A percentile compares a stretch with the other conserved stretches of the same genome.
Evolutionary conservation across 2,113 vertebrate genomes (phyloP).

Genomic region (Paramormyrops kingsleyae): DNA sequence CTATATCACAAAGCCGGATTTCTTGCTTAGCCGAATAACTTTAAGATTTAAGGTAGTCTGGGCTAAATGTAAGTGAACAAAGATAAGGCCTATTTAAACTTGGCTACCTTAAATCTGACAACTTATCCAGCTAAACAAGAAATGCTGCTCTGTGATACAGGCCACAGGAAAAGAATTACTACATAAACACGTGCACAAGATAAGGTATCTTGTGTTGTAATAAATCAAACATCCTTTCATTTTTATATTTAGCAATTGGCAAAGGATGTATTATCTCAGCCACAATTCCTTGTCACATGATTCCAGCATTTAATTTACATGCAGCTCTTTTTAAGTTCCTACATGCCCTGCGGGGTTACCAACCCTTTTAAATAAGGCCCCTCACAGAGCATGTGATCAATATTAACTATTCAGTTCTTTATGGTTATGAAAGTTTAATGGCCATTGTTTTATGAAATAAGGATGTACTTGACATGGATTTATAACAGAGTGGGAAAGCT

Average conservation of each 20-base stretch:
- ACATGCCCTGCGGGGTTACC: background rate
- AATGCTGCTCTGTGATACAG: background rate
- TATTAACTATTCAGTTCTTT: background rate
- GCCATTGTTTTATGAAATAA: background rate
- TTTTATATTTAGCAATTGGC: background rate
- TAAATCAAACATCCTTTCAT: background rate
- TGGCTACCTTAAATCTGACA: background rate
- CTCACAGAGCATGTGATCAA: background rate
- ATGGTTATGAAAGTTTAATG: background rate
- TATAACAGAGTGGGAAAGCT: background rate
- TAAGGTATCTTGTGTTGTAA: background rate
- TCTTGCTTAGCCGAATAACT: background rate
- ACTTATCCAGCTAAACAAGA: background rate
- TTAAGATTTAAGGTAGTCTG: background rate
- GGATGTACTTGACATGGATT: background rate
- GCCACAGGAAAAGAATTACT: background rate
- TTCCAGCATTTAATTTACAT: background rate
- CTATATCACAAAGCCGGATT: background rate
- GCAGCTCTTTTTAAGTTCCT: background rate
- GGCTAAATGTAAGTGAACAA: background rate
- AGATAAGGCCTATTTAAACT: background rate
- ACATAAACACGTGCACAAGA: background rate
- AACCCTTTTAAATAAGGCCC: background rate
- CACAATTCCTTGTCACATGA: background rate
- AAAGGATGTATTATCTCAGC: background rate